phyloP scores from a whole-genome alignment of 2,797 vertebrate species.

The Premnoplex brunnescens region DNA sequence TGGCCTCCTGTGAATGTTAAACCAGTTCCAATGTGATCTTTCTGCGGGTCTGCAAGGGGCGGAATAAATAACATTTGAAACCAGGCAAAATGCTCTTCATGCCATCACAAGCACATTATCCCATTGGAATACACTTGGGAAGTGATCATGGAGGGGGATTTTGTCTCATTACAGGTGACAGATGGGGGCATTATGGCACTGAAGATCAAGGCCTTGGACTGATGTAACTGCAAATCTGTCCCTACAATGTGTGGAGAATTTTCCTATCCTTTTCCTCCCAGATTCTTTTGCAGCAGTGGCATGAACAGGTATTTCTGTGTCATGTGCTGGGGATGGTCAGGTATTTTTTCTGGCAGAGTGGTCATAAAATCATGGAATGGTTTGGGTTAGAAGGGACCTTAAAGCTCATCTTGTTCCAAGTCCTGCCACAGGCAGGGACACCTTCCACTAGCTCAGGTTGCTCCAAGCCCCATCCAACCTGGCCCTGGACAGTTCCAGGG shows the following conservation, averaged over 20 bases:
- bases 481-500: not conserved
- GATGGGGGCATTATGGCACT: not conserved
- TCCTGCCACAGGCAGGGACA: not conserved
- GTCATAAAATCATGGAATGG: not conserved
- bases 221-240: not conserved
- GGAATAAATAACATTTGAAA: not conserved
- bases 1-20: not conserved
- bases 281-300: not conserved
- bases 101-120: rapidly evolving
- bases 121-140: not conserved
- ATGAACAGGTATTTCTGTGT: not conserved
- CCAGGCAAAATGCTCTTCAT: not conserved
- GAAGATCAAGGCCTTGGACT: not conserved
- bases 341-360: not conserved
- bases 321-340: rapidly evolving
- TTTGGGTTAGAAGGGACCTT: not conserved
- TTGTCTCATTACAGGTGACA: not conserved
- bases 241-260: not conserved
- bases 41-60: not conserved
- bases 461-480: rapidly evolving
- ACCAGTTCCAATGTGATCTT: not conserved
- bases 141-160: not conserved
- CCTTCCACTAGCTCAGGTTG: rapidly evolving
- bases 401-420: not conserved
- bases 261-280: not conserved